Evolutionary conservation across 2,113 vertebrate species (phyloP), one percentile per base, ranked within the genome.

Genomic region (Tretioscincus oriximinensis): DNA sequence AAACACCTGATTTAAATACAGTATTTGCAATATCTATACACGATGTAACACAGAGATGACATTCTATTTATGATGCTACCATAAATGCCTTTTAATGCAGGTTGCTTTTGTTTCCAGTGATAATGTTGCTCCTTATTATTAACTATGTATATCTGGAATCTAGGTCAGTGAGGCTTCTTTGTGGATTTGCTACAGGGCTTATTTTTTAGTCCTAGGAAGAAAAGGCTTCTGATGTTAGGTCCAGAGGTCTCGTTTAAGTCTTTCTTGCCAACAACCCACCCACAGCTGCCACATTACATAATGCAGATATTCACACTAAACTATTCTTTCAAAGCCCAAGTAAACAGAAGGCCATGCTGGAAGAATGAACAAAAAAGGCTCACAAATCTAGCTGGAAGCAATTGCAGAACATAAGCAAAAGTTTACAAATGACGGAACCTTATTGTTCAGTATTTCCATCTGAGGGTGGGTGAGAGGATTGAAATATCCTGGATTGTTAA

Each of bases 251-350:
- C 26, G 54, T 21, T 76, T 60, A 35, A 47, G 45, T 47, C 22
- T 65, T 26, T 58, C 29, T 76, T 76, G 74, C 80, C 80, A 82
- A 63, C 80, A 82, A 82, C 35, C 80, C 54, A 82, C 58, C 80
- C 80, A 75, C 80, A 82, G 80, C 80, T 82, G 80, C 73, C 65
- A 76, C 80, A 82, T 82, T 82, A 76, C 73, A 82, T 82, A 84
- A 84, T 69, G 47, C 66, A 76, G 58, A 76, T 76, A 80, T 70
- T 45, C 72, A 84, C 77, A 49, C 64, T 60, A 28, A 76, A 60
- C n/a, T 0, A 0, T 80, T 47, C n/a, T 87, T 77, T 58, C 0
- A 2, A 83, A 82, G 77, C 77, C 0, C 11, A 28, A 75, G 85
- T 86, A 66, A 80, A 73, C 71, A 86, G 80, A 86, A 66, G 2